These are phyloP conservation scores for Lochmaea capreae DNA, from an alignment of 2,888 invertebrate genomes.

Conservation along the genomic window DNA sequence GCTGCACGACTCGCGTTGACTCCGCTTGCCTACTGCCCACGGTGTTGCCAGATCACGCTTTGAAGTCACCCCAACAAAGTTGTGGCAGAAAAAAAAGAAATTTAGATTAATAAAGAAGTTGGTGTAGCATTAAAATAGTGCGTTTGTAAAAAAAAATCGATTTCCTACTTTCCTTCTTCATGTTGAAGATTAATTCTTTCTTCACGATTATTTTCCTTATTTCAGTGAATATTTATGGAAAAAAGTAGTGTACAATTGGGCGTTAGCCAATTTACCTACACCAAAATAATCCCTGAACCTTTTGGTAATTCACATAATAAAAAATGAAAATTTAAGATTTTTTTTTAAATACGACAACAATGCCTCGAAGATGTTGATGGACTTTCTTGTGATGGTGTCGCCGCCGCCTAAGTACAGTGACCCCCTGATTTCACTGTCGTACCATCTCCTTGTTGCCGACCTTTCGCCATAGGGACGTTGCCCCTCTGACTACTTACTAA, in stretches of 20 bases:
- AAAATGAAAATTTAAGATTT: neutral
- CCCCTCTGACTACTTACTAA: slow-evolving; percentile 39
- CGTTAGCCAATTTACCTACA: too few relatives aligned
- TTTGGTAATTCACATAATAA: neutral
- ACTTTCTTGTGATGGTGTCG: slow-evolving; percentile 53
- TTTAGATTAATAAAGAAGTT: too few relatives aligned
- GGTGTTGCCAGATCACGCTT: neutral
- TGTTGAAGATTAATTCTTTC: too few relatives aligned
- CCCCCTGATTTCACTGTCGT: slow-evolving; percentile 59
- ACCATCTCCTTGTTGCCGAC: slow-evolving; percentile 51
- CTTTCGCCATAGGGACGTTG: slow-evolving; percentile 57
- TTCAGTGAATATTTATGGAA: too few relatives aligned
- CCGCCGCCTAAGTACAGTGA: slow-evolving; percentile 51
- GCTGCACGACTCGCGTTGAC: slow-evolving; percentile 15
- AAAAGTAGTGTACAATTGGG: too few relatives aligned
- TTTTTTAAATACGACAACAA: neutral
- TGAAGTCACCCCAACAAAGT: neutral
- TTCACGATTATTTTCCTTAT: too few relatives aligned
- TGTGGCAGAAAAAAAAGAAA: too few relatives aligned
- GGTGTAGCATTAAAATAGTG: too few relatives aligned
- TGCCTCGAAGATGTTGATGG: slow-evolving; percentile 44
- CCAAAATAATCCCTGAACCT: too few relatives aligned
- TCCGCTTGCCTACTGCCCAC: neutral
- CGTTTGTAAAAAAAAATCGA: too few relatives aligned
- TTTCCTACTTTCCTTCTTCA: too few relatives aligned